These are phyloP conservation scores for Scaptomyza polygonia DNA, from an alignment of 2,888 invertebrate genomes.

Conservation along the genomic window DNA sequence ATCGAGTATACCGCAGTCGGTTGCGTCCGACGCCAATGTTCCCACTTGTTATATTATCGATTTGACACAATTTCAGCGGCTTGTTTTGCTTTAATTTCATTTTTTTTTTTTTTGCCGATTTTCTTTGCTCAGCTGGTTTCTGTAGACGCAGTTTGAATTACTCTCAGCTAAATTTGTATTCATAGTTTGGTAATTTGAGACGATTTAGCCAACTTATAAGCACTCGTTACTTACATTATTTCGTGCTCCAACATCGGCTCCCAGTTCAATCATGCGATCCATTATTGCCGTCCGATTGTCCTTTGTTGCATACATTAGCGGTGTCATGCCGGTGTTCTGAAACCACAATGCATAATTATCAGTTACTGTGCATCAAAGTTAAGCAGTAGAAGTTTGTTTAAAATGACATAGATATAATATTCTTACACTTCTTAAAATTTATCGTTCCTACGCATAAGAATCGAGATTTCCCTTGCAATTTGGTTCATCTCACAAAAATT, in stretches of 20 bases:
- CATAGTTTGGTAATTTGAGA: slow-evolving; percentile 48
- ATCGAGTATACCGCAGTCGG: too few relatives aligned
- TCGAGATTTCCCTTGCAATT: neutral
- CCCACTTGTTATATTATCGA: slow-evolving; percentile 80
- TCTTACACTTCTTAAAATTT: neutral
- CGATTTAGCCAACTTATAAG: slow-evolving; percentile 12
- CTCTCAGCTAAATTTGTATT: neutral
- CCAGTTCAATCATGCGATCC: slow-evolving; percentile 96
- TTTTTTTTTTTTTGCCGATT: slow-evolving; percentile 22
- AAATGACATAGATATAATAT: too few relatives aligned
- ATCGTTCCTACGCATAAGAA: neutral
- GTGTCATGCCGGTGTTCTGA: slow-evolving; percentile 96
- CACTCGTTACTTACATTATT: slow-evolving; percentile 91
- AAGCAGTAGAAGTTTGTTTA: neutral
- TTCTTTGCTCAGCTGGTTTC: slow-evolving; percentile 29
- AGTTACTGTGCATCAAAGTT: neutral
- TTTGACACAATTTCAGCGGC: slow-evolving; percentile 78
- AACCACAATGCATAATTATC: slow-evolving; percentile 59
- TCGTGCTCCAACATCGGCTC: slow-evolving; percentile 94
- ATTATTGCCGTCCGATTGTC: slow-evolving; percentile 96
- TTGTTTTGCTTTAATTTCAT: slow-evolving; percentile 37
- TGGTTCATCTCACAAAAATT: slow-evolving; percentile 3
- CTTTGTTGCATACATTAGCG: slow-evolving; percentile 97
- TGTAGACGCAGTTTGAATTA: neutral
- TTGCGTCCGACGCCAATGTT: too few relatives aligned